Evolutionary conservation across 2,888 invertebrate species (phyloP).

Genomic region (Drosophila kuntzei): DNA sequence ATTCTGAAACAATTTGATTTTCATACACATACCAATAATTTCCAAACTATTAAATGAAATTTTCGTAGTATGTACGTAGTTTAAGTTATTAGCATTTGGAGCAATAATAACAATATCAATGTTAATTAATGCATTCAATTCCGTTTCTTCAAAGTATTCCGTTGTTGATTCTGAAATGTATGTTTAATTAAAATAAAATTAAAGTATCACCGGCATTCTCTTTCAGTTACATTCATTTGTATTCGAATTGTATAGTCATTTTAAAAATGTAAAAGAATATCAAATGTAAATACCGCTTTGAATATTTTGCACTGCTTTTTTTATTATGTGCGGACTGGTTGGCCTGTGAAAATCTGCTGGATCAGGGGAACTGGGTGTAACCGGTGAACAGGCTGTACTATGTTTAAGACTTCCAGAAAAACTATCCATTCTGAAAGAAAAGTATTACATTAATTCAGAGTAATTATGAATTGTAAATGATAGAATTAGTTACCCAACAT

Average conservation of each 20-base stretch:
- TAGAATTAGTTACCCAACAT: conserved; percentile 90
- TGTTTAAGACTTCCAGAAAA: conserved; percentile 96
- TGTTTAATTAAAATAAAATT: not conserved
- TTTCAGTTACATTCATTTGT: no score
- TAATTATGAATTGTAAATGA: not conserved
- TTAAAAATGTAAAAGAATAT: not conserved
- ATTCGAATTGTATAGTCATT: no score
- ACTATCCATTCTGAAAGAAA: conserved; percentile 92
- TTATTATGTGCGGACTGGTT: conserved; percentile 87
- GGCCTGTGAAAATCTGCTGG: conserved; percentile 84
- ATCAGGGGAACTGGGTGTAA: conserved; percentile 92
- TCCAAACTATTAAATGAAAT: conserved; percentile 97
- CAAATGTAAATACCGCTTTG: conserved; percentile 78
- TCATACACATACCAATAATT: conserved; percentile 90
- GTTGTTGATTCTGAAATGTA: conserved; percentile 22
- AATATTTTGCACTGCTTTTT: conserved; percentile 87
- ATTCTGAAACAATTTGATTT: not conserved
- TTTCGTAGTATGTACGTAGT: conserved; percentile 90
- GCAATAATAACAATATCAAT: conserved; percentile 91
- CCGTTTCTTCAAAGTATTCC: conserved; percentile 80
- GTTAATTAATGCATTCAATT: conserved; percentile 91
- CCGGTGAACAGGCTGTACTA: conserved; percentile 96
- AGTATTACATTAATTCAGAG: not conserved
- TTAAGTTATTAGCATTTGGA: conserved; percentile 84
- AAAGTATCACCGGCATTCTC: not conserved